Conservation (phyloP, 2,888 invertebrate species). For the Aleiodes leptofemur region DNA sequence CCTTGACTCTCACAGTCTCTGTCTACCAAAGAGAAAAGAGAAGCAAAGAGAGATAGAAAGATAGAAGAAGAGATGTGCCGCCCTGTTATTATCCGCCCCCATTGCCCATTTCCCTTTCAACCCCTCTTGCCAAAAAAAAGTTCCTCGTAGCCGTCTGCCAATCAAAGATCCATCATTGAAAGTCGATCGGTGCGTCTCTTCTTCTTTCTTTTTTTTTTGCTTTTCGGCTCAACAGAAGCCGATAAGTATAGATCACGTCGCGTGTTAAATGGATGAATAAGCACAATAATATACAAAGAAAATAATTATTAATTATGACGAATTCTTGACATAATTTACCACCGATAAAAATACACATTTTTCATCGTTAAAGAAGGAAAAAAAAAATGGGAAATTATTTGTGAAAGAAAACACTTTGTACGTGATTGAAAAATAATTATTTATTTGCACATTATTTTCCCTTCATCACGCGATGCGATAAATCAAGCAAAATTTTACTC, state of each 20-base stretch:
- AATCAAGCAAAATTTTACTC: background rate
- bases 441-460: constrained; percentile 16
- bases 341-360: background rate
- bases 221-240: constrained; percentile 64
- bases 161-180: constrained; percentile 73
- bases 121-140: constrained; percentile 58
- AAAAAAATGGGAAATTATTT: background rate
- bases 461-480: constrained; percentile 23
- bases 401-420: constrained; percentile 16
- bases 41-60: constrained; percentile 23
- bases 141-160: constrained; percentile 66
- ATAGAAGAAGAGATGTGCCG: constrained; percentile 57
- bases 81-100: constrained; percentile 75
- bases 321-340: background rate
- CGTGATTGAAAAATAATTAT: constrained; percentile 23
- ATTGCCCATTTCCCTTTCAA: constrained; percentile 73
- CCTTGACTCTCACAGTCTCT: constrained; percentile 47
- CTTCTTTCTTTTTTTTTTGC: background rate
- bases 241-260: constrained; percentile 68
- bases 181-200: constrained; percentile 60
- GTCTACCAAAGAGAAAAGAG: constrained; percentile 34
- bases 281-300: constrained; percentile 10
- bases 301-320: constrained; percentile 10
- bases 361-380: too few species aligned
- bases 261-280: constrained; percentile 53